Evolutionary conservation across 2,888 invertebrate genomes (phyloP), one percentile per base, ranked within the genome.

Genomic region (Zeuzera pyrina): DNA sequence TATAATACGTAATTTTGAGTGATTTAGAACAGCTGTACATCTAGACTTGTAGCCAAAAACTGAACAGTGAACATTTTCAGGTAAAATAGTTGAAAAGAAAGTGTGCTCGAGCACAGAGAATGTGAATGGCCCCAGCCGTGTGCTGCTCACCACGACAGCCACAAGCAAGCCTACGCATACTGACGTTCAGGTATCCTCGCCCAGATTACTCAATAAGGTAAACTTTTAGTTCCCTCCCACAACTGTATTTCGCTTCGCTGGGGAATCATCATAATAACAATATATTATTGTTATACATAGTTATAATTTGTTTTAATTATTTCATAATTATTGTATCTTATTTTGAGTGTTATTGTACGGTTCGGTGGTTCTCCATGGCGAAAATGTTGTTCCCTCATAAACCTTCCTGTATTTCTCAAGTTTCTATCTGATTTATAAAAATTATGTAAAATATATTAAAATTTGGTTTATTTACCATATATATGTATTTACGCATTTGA

Each of bases 11-110:
- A 10, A 10, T 24, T 24, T 24, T 5, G 10, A 8, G 4, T 11
- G n/a, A n/a, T n/a, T n/a, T n/a, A n/a, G n/a, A n/a, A n/a, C n/a
- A n/a, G n/a, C n/a, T n/a, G n/a, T n/a, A n/a, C n/a, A n/a, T n/a
- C n/a, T 25, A 4, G 7, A 12, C 12, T 10, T 12, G 6, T 26
- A 26, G 8, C 10, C 7, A 5, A 26, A 26, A n/a, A n/a, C n/a
- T n/a, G n/a, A n/a, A n/a, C n/a, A n/a, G n/a, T n/a, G n/a, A n/a
- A n/a, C n/a, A n/a, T n/a, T 74, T 72, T 4, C 65, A 88, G 87
- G 87, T 36, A 89, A 89, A 85, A 85, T 89, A 50, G 85, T 89
- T 38, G 89, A 89, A 52, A 85, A 84, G 65, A 89, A 87, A 63
- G 87, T 87, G 63, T 86, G 86, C 62, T 67, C 86, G 49, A 78